Base-by-base conservation (phyloP, 1,140 invertebrate genomes). In the Heliconius eleuchia region DNA sequence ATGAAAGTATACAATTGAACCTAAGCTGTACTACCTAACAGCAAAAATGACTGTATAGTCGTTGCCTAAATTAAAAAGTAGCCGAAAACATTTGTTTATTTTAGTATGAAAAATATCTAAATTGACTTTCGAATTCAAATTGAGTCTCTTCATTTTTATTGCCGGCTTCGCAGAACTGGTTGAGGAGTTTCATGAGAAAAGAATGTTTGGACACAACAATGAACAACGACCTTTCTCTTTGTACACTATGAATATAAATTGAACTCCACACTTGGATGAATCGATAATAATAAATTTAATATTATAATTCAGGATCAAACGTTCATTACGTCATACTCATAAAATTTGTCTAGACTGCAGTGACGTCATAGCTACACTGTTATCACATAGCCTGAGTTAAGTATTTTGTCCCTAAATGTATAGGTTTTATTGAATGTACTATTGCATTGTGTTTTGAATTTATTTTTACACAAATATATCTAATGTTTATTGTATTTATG, bases 301-400 rank as follows among this genome's bases (percentile, higher is more conserved):
- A 66, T 57, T 73, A 66, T 39, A 60, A 76, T 39, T n/a, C 46
- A 19, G 18, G 9, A 27, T 42, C 34, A 42, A 52, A 19, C n/a
- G n/a, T n/a, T n/a, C n/a, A n/a, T n/a, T n/a, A 89, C 89, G 87
- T 89, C 90, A 89, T 77, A 13, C 23, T 34, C 79, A 85, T 88
- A 85, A 86, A 89, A 85, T 80, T 83, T 74, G 90, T 91, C 90
- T 91, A 91, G 90, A 90, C 89, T 72, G 50, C 82, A 27, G 80
- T 90, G 85, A 87, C 89, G 87, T 91, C 85, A 89, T 77, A 78
- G 76, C 71, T 46, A 30, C 57, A 73, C 60, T 77, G 71, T 79
- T 70, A 66, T 60, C 71, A 66, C 60, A 30, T 57, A 9, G 19
- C 19, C 23, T 30, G 2, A 23, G 19, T 60, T 13, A 23, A n/a